These are phyloP conservation scores for Pachyrhynchus sulphureomaculatus DNA, from an alignment of 1,140 invertebrate genomes.

Conservation along the genomic window DNA sequence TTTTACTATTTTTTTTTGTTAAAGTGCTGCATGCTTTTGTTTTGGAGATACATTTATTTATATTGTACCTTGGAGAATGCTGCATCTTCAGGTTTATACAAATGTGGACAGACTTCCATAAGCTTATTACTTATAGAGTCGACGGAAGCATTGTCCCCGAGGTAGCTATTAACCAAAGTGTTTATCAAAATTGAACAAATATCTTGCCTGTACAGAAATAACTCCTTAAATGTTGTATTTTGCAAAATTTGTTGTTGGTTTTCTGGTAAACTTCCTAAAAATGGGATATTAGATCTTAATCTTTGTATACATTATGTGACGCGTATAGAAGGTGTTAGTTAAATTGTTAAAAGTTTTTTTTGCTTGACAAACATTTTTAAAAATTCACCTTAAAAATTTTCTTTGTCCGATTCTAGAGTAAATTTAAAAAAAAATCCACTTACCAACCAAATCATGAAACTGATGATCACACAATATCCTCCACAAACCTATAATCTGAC, in stretches of 20 bases:
- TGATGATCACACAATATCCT: constrained; percentile 91
- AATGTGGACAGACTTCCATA: constrained; percentile 88
- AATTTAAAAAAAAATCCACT: too few species aligned
- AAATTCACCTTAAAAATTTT: too few species aligned
- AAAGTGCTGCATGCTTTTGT: too few species aligned
- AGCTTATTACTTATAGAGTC: constrained; percentile 86
- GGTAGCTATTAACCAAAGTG: constrained; percentile 79
- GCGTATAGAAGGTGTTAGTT: too few species aligned
- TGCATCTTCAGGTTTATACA: constrained; percentile 95
- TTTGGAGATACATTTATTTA: too few species aligned
- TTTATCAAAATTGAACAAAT: constrained; percentile 75
- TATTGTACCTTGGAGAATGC: constrained; percentile 86
- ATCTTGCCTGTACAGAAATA: constrained; percentile 82
- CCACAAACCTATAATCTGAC: constrained; percentile 93
- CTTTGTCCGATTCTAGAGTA: too few species aligned
- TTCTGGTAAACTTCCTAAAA: constrained; percentile 66
- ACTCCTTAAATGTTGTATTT: constrained; percentile 67
- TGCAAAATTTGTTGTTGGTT: constrained; percentile 62
- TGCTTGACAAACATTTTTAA: too few species aligned
- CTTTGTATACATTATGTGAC: too few species aligned
- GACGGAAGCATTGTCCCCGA: constrained; percentile 92
- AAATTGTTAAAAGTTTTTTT: too few species aligned
- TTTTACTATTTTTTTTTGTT: too few species aligned
- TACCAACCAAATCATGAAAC: constrained; percentile 61
- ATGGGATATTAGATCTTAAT: constrained; percentile 48